Base-by-base conservation (phyloP, 2,888 invertebrate species). In the Macrosiphum euphorbiae region DNA sequence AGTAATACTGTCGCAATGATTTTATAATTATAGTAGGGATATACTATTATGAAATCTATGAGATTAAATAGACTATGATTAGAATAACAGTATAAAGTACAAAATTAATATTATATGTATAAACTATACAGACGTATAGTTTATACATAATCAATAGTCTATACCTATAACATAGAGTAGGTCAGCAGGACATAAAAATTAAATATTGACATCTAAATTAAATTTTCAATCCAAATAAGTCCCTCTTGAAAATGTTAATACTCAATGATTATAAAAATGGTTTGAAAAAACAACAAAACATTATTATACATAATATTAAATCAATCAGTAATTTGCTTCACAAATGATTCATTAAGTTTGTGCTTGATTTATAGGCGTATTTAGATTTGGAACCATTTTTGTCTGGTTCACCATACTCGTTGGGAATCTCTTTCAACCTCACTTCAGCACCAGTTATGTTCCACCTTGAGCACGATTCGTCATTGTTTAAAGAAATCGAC, bases 391-490 rank as follows among this genome's bases (percentile, higher is more conserved):
- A 98, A 95, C 97, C 98, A 4, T 98, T 98, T 95, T 94, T 95
- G 26, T 94, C 94, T 50, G 95, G 95, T 50, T 95, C 95, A n/a
- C 96, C 96, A 94, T 96, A 92, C 96, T 96, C 94, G 95, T 96
- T 96, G 0, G 97, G 96, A 2, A 96, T 96, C 44, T 95, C 96
- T 0, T 98, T 98, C 96, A 97, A 97, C 94, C 96, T 98, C 95
- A 97, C 98, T 4, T 97, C 97, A 95, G 98, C 98, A 7, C 98
- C 98, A 0, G 97, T 98, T 5, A 96, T 98, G 95, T 98, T 98
- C 95, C 98, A 98, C 94, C 96, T 98, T 78, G 97, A 98, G 95
- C 96, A 97, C 94, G 97, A 98, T 95, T 97, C 97, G 5, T 96
- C 96, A 20, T 96, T 98, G 95, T 97, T 98, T 95, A 95, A 96